Evolutionary conservation across 2,113 vertebrate genomes (phyloP).

Genomic region (Nerophis lumbriciformis): DNA sequence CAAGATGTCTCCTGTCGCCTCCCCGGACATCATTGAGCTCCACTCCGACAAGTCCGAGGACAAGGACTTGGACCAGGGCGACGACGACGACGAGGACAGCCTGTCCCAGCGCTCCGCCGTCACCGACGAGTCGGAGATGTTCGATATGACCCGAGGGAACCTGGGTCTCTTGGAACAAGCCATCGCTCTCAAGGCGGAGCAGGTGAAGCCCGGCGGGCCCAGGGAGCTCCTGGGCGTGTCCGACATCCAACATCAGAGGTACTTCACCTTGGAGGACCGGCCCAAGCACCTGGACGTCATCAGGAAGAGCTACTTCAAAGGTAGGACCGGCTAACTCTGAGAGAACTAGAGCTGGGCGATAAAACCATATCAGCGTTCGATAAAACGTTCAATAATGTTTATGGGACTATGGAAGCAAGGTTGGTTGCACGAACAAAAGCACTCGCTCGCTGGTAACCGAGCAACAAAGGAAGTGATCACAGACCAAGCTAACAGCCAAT

Average conservation of each 20-base stretch:
- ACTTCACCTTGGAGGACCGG: constrained; percentile 81
- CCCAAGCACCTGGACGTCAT: constrained; percentile 82
- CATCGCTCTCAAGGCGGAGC: constrained; percentile 93
- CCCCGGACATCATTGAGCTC: constrained; percentile 81
- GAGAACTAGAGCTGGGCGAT: too few relatives aligned
- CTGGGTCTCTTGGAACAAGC: constrained; percentile 95
- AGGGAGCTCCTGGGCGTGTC: constrained; percentile 74
- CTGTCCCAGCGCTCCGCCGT: constrained; percentile 80
- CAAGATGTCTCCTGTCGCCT: constrained; percentile 64
- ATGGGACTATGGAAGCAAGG: too few relatives aligned
- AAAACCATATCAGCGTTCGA: too few relatives aligned
- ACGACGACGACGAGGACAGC: constrained; percentile 77
- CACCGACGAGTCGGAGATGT: constrained; percentile 91
- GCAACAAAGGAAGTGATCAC: too few relatives aligned
- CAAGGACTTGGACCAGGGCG: constrained; percentile 75
- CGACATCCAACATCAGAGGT: constrained; percentile 77
- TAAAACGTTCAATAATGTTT: too few relatives aligned
- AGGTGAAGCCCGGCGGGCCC: constrained; percentile 77
- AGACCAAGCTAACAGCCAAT: too few relatives aligned
- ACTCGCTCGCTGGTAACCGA: too few relatives aligned
- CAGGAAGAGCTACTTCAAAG: constrained; percentile 91
- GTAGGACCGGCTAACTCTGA: constrained; percentile 41
- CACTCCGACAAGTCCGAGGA: constrained; percentile 81
- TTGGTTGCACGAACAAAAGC: too few relatives aligned
- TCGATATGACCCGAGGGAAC: constrained; percentile 92